Percentiles rank a stretch among this genome's conserved stretches.
These are phyloP conservation scores for Limnephilus lunatus DNA, from an alignment of 2,888 invertebrate species.

Conservation along the genomic window DNA sequence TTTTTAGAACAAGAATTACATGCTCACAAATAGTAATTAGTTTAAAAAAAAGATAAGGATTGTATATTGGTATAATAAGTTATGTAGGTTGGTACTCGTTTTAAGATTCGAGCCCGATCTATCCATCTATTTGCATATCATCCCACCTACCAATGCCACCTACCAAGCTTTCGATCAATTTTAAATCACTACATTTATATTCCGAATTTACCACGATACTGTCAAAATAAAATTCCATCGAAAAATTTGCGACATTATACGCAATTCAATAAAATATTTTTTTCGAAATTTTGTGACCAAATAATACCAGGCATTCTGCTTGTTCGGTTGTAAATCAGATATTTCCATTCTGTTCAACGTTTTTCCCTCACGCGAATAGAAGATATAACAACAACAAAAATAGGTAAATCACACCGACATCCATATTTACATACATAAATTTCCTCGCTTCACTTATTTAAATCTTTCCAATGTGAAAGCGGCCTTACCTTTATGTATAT, in stretches of 20 bases:
- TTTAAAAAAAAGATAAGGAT: no score
- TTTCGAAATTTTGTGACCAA: neutral
- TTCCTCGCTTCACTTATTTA: conserved; percentile 2
- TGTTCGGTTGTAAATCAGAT: neutral
- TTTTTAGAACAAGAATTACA: no score
- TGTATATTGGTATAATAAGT: no score
- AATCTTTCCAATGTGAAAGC: neutral
- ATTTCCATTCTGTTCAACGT: neutral
- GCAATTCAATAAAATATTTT: neutral
- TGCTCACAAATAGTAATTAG: no score
- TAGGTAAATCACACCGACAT: neutral
- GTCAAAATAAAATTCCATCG: neutral
- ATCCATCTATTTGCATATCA: neutral
- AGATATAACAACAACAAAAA: neutral
- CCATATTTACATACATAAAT: neutral
- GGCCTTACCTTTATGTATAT: neutral
- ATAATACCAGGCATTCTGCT: neutral
- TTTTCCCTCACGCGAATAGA: neutral
- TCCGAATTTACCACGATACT: neutral
- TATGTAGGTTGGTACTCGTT: neutral
- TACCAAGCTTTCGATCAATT: neutral
- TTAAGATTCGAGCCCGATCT: neutral
- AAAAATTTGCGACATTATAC: neutral
- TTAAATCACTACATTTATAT: neutral
- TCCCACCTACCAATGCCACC: neutral